Percentiles rank a stretch among this genome's conserved stretches.
These are phyloP conservation scores for Euspilapteryx auroguttella DNA, from an alignment of 2,888 invertebrate species.

Conservation along the genomic window DNA sequence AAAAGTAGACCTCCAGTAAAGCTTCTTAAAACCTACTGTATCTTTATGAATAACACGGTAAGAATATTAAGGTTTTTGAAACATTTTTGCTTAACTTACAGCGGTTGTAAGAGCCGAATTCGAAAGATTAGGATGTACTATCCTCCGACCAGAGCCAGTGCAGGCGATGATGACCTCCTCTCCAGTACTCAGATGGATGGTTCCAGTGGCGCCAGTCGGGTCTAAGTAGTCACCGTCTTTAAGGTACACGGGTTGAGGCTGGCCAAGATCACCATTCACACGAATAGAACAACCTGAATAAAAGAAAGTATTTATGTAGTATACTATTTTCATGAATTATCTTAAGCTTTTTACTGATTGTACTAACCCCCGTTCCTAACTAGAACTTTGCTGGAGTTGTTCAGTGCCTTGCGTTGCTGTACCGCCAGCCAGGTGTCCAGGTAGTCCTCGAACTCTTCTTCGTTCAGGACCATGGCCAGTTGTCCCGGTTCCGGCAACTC, in stretches of 20 bases:
- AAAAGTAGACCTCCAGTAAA: too few relatives aligned
- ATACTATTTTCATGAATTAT: too few relatives aligned
- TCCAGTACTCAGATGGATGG: conserved; percentile 22
- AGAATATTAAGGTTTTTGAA: too few relatives aligned
- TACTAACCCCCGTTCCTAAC: too few relatives aligned
- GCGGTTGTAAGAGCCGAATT: conserved; percentile 18
- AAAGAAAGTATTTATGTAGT: too few relatives aligned
- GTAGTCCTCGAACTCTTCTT: conserved; percentile 50
- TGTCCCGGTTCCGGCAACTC: conserved; percentile 33
- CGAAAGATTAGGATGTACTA: conserved; percentile 25
- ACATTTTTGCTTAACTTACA: too few relatives aligned
- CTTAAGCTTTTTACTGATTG: too few relatives aligned
- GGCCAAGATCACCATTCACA: conserved; percentile 47
- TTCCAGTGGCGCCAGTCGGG: conserved; percentile 28
- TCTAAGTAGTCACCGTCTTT: conserved; percentile 25
- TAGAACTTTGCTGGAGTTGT: neutral
- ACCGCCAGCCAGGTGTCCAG: conserved; percentile 34
- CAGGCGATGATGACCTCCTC: conserved; percentile 32
- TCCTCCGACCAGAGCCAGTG: conserved; percentile 24
- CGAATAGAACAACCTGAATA: conserved; percentile 43
- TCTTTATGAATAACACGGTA: too few relatives aligned
- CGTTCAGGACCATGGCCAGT: conserved; percentile 28
- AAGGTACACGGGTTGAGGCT: conserved; percentile 64
- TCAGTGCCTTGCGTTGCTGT: conserved; percentile 22
- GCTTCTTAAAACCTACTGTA: too few relatives aligned